Evolutionary conservation across 2,888 invertebrate species (phyloP).

Genomic region (Volucella bombylans): DNA sequence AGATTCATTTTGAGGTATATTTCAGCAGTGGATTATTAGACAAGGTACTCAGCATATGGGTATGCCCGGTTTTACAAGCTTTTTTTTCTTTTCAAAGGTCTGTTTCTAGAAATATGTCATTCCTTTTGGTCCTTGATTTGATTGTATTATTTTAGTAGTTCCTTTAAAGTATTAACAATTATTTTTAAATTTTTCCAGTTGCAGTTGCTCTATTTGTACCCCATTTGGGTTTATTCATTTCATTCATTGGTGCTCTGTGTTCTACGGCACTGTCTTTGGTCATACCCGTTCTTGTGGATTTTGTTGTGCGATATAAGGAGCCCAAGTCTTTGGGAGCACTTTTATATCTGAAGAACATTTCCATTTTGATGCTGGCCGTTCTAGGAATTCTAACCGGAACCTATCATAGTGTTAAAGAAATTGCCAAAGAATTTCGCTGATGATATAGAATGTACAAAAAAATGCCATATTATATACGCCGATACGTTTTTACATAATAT

Average conservation of each 20-base stretch:
- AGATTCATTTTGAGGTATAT: too few species aligned
- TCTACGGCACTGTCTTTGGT: conserved; percentile 93
- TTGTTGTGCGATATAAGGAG: conserved; percentile 87
- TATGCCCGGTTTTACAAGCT: too few species aligned
- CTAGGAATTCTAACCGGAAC: conserved; percentile 89
- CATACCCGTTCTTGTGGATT: conserved; percentile 93
- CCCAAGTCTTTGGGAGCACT: conserved; percentile 83
- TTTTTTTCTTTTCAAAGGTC: neutral
- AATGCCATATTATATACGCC: conserved; percentile 20
- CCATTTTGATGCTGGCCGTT: conserved; percentile 87
- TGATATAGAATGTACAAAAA: conserved; percentile 15
- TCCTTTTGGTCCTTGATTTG: neutral
- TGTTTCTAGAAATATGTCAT: neutral
- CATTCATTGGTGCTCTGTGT: conserved; percentile 94
- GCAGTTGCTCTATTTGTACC: conserved; percentile 92
- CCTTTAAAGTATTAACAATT: neutral
- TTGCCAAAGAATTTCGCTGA: conserved; percentile 79
- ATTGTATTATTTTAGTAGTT: neutral
- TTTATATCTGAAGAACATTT: conserved; percentile 84
- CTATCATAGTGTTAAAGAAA: conserved; percentile 87
- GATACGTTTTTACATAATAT: conserved; percentile 49
- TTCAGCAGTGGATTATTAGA: too few species aligned
- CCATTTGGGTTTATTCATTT: conserved; percentile 92
- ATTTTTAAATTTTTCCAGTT: conserved; percentile 84
- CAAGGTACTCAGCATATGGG: too few species aligned